Evolutionary conservation across 1,140 invertebrate species (phyloP), one percentile per base, ranked within the genome.

Genomic region (Tetranychus cinnabarinus): DNA sequence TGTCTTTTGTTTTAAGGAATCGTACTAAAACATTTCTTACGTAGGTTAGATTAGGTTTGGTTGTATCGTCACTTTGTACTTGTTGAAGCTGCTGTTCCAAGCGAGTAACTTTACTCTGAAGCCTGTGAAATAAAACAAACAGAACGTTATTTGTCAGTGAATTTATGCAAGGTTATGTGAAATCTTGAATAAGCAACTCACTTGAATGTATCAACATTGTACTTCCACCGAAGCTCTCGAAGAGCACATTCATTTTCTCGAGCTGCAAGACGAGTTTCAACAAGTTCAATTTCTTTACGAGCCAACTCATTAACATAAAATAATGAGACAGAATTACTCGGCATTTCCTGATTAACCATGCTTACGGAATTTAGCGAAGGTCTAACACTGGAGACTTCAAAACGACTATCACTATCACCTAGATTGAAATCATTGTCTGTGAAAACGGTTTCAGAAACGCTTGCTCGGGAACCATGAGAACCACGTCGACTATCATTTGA

Each of bases 301-400:
- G 63, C 59, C 33, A 64, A 48, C 55, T 64, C 63, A 42, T 64
- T 64, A 12, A 45, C 56, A 60, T 64, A 62, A 33, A 62, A 64
- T 37, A 64, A 34, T 6, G 63, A 64, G 3, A 56, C 50, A 2
- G 50, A 52, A 23, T 52, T 52, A n/a, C 31, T n/a, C 31, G n/a
- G 50, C 7, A 33, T 33, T 4, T 52, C 50, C 23, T 52, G 50
- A 7, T 52, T 52, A 33, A 52, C 50, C 15, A 33, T 52, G 23
- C 46, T 47, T 3, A 47, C 46, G 23, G 50, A 52, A 31, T 33
- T 33, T 7, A 52, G n/a, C 2, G 50, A 52, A 31, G n/a, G 5
- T 6, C 50, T 1, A 8, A 33, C n/a, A 52, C 5, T 33, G 1
- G 50, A 23, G 39, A 42, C 10, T 42, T 10, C 39, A 10, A 42